Base-by-base conservation (phyloP, 1,140 invertebrate species). In the Metaphire vulgaris region DNA sequence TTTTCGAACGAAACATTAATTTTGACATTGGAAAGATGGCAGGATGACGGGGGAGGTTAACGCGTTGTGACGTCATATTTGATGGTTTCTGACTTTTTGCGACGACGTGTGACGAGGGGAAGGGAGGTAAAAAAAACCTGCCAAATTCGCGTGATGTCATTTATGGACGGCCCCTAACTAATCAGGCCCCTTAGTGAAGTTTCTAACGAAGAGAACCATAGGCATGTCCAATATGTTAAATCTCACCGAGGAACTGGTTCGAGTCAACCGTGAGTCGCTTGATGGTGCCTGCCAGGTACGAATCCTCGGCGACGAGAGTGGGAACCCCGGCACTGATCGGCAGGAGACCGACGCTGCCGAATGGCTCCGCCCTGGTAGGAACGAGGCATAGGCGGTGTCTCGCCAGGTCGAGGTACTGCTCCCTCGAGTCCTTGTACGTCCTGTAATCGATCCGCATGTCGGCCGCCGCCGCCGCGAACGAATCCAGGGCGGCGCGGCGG, bases 291-390 rank as follows among this genome's bases (percentile, higher is more conserved):
- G 75, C 32, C 32, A 72, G 32, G 21, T 26, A 1, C n/a, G 6
- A 70, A 6, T 76, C 34, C 32, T 76, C 75, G 16, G 75, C 26
- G 16, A 76, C n/a, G 33, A 76, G 75, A 28, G 75, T 76, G 1
- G 75, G 75, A 33, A 76, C 64, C 2, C 75, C 75, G 0, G 75
- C 68, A 69, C 75, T 76, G 68, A 76, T 26, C 2, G 75, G 67
- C 15, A 64, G 75, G 1, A 70, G 75, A 15, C 75, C 75, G n/a
- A 26, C 30, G 75, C 41, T 34, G 1, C 75, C 75, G 34, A 33
- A 76, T n/a, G 75, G 75, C 68, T 76, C 75, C 29, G 68, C 69
- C 14, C 75, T 32, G 28, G 21, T 28, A 15, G 75, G 75, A 67
- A 76, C 75, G 30, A 76, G 14, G 41, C 75, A 76, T 32, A 76